These are phyloP conservation scores for Anolis apletophallus DNA, from an alignment of 2,797 vertebrate genomes.

Conservation along the genomic window DNA sequence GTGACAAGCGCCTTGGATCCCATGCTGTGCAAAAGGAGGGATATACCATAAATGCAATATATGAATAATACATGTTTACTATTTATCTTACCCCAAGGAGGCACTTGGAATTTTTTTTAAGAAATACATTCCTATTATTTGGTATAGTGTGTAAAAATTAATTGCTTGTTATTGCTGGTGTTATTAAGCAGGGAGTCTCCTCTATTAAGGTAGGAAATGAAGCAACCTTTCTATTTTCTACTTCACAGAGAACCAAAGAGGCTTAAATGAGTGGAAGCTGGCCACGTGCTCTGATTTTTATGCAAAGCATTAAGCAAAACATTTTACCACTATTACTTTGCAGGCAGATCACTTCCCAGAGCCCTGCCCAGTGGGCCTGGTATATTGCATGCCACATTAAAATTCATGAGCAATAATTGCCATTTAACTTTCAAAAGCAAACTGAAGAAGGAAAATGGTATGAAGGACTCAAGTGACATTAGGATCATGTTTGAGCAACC, in stretches of 20 bases:
- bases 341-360: background rate
- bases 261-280: background rate
- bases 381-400: background rate
- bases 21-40: too few species aligned
- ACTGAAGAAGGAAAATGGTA: background rate
- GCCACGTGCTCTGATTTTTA: background rate
- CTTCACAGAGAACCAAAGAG: background rate
- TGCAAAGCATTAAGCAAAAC: background rate
- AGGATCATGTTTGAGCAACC: background rate
- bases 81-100: too few species aligned
- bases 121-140: background rate
- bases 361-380: too few species aligned
- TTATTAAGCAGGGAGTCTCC: background rate
- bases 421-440: slow-evolving; percentile 12
- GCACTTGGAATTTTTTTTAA: too few species aligned
- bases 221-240: background rate
- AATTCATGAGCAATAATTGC: slow-evolving; percentile 23
- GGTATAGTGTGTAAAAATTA: too few species aligned
- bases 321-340: slow-evolving; percentile 2
- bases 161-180: background rate
- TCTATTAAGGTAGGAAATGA: background rate
- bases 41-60: too few species aligned
- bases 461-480: background rate
- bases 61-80: too few species aligned
- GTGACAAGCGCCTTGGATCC: too few species aligned